Percentiles rank a stretch among this genome's conserved stretches.
phyloP scores from a whole-genome alignment of 2,888 invertebrate genomes.

The Synanthedon formicaeformis region DNA sequence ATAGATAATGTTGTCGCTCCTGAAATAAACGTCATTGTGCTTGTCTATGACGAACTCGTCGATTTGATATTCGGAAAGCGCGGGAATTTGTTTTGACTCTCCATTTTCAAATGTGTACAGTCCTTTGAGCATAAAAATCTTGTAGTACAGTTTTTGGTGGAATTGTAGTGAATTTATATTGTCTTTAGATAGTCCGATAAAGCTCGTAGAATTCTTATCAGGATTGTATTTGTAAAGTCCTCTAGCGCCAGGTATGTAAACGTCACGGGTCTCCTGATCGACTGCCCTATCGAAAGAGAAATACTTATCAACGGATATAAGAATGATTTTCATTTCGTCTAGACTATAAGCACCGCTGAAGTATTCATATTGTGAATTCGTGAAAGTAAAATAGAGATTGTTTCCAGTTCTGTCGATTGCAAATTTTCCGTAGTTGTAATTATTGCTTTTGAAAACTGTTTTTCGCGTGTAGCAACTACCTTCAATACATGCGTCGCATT shows the following conservation, averaged over 20 bases:
- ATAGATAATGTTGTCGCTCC: no score
- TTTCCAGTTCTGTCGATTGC: slow-evolving; percentile 39
- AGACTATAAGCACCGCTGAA: slow-evolving; percentile 38
- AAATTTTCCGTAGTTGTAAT: slow-evolving; percentile 39
- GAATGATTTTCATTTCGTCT: slow-evolving; percentile 24
- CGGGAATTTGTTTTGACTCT: no score
- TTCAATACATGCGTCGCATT: slow-evolving; percentile 43
- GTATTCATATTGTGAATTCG: slow-evolving; percentile 21
- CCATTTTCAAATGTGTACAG: no score
- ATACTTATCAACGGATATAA: slow-evolving; percentile 25
- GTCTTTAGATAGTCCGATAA: slow-evolving; percentile 27
- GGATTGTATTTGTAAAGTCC: slow-evolving; percentile 38
- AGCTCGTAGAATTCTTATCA: slow-evolving; percentile 18
- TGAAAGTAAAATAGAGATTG: slow-evolving; percentile 41
- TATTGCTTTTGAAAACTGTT: slow-evolving; percentile 25
- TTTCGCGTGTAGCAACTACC: slow-evolving; percentile 33
- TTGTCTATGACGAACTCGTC: no score
- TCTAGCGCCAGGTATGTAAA: slow-evolving; percentile 34
- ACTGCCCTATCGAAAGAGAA: slow-evolving; percentile 44
- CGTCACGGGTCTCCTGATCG: slow-evolving; percentile 29
- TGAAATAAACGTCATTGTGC: no score
- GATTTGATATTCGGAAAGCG: no score
- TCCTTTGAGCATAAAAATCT: no score
- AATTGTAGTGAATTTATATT: slow-evolving; percentile 43
- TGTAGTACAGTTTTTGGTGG: no score